Percentiles rank a stretch among this genome's conserved stretches.
Evolutionary conservation across 2,113 vertebrate genomes (phyloP).

Genomic region (Prolemur simus): DNA sequence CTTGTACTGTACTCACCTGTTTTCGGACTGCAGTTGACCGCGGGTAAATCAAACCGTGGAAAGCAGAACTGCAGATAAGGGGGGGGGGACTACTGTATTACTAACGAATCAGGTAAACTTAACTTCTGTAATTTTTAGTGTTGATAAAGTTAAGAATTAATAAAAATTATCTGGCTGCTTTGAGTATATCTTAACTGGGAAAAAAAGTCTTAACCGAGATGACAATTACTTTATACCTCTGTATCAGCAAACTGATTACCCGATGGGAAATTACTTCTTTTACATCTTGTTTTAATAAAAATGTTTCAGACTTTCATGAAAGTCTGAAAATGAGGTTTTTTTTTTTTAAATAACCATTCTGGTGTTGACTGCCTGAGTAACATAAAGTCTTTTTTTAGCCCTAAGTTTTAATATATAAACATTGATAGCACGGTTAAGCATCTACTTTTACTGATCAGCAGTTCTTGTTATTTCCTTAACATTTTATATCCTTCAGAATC

Average conservation of each 20-base stretch:
- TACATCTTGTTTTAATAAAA: slow-evolving; percentile 49
- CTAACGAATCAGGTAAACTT: slow-evolving; percentile 42
- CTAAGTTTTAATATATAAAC: background rate
- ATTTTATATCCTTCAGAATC: slow-evolving; percentile 51
- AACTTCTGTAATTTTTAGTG: slow-evolving; percentile 47
- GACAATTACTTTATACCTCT: slow-evolving; percentile 38
- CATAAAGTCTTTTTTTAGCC: background rate
- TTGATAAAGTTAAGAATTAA: slow-evolving; percentile 44
- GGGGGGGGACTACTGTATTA: background rate
- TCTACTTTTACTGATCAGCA: background rate
- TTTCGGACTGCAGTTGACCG: background rate
- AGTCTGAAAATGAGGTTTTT: slow-evolving; percentile 48
- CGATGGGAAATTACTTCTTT: slow-evolving; percentile 48
- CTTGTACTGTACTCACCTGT: background rate
- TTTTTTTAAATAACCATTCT: background rate
- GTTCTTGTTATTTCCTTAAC: background rate
- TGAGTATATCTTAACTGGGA: slow-evolving; percentile 42
- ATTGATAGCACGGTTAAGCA: slow-evolving; percentile 8
- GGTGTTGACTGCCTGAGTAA: background rate
- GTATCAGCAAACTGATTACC: slow-evolving; percentile 27
- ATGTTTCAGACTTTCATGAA: slow-evolving; percentile 48
- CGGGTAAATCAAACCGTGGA: background rate
- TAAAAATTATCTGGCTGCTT: slow-evolving; percentile 51
- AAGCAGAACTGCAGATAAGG: background rate
- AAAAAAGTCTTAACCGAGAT: slow-evolving; percentile 13